Conservation (phyloP, 1,140 invertebrate species). For the Atta texana region DNA sequence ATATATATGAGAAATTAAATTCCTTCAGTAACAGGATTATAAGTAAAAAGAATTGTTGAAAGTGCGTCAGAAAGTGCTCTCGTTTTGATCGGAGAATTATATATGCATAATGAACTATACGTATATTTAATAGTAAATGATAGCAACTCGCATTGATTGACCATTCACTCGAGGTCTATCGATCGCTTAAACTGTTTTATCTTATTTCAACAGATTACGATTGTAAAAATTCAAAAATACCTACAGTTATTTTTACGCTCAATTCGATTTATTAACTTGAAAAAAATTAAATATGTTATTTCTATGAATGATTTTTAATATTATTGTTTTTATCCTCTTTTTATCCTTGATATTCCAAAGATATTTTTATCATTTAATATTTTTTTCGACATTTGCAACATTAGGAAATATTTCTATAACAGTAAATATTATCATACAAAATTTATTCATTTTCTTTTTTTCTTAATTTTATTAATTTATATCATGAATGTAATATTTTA, state of each 20-base stretch:
- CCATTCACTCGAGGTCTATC: conserved; percentile 53
- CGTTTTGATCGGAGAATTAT: not conserved
- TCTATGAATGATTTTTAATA: not conserved
- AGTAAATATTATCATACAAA: not conserved
- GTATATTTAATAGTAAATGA: conserved; percentile 2
- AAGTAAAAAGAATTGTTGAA: conserved; percentile 7
- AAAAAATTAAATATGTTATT: not conserved
- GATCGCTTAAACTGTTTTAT: conserved; percentile 34
- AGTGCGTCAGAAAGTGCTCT: not conserved
- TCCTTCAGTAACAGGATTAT: no score
- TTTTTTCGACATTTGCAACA: not conserved
- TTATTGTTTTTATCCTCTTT: not conserved
- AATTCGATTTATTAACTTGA: not conserved
- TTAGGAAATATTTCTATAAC: no score
- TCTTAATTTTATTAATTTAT: conserved; percentile 7
- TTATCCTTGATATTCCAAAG: not conserved
- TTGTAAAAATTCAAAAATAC: not conserved
- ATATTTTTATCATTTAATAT: not conserved
- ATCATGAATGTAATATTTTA: not conserved
- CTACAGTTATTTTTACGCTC: not conserved
- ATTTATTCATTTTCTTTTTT: not conserved
- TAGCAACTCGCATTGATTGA: conserved; percentile 25
- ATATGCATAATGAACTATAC: conserved; percentile 4
- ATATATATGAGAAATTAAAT: no score
- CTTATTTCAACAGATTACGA: not conserved